phyloP scores from a whole-genome alignment of 2,888 invertebrate species.

The Electrophaes corylata region DNA sequence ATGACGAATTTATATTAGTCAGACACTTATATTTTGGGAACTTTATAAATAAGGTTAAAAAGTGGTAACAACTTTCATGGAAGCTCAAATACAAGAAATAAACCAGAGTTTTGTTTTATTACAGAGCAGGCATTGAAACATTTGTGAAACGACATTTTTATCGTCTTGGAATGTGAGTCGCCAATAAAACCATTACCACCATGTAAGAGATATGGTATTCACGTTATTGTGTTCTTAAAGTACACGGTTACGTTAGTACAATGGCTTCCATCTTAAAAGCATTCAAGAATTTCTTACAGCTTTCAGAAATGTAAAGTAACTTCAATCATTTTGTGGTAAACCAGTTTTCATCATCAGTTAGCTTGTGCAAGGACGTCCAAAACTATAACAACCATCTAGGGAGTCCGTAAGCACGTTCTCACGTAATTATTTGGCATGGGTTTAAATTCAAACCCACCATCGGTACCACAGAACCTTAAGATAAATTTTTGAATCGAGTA shows the following conservation, averaged over 20 bases:
- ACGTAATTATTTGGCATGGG: slow-evolving; percentile 10
- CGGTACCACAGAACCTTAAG: slow-evolving; percentile 1
- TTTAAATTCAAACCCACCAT: background rate
- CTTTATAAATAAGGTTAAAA: too few relatives aligned
- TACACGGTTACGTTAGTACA: too few relatives aligned
- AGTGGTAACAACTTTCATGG: too few relatives aligned
- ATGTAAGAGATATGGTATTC: slow-evolving; percentile 5
- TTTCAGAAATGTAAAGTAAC: background rate
- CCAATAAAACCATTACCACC: slow-evolving; percentile 32
- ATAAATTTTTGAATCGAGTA: slow-evolving; percentile 30
- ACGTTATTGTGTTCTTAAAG: background rate
- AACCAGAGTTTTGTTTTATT: slow-evolving; percentile 25
- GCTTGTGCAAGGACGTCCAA: background rate
- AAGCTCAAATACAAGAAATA: slow-evolving; percentile 24
- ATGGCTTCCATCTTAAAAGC: too few relatives aligned
- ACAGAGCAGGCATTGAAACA: slow-evolving; percentile 30
- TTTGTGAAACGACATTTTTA: slow-evolving; percentile 32
- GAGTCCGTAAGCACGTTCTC: slow-evolving; percentile 13
- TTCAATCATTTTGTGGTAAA: background rate
- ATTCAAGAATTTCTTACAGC: background rate
- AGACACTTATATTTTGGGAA: too few relatives aligned
- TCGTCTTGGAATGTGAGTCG: slow-evolving; percentile 20
- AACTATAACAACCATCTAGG: slow-evolving; percentile 17
- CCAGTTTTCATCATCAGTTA: background rate
- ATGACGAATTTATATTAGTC: too few relatives aligned